Evolutionary conservation across 2,888 invertebrate species (phyloP), one percentile per base, ranked within the genome.

Genomic region (Xestia sexstrigata): DNA sequence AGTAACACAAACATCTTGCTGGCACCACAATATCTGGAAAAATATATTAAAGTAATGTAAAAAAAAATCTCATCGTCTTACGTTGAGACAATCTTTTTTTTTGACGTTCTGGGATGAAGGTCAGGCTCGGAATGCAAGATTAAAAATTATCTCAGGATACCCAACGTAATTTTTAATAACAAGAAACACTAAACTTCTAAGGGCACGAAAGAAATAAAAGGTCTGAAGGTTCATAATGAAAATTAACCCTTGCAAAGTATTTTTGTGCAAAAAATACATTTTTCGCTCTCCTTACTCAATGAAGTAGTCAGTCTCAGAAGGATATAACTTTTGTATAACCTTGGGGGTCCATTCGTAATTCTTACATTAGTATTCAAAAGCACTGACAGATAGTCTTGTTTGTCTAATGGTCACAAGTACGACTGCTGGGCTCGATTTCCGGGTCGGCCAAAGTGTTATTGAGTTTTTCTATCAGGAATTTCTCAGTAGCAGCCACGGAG

Each of bases 171-270:
- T 58, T 75, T 58, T 49, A 49, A 39, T 26, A 69, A 58, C 55
- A 42, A 68, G 23, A 11, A 58, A 39, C n/a, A 39, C 55, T 65
- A 17, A 78, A 81, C 23, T 67, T 65, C 52, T 26, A 20, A n/a
- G 13, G 47, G 30, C 42, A 47, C 15, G 9, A 20, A 23, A 67
- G 49, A 55, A 68, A 68, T 55, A 45, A 75, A 62, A 74, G 5
- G 23, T 17, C 5, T 20, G 47, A 47, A 63, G 17, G 62, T 76
- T 45, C 23, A 39, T 76, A 30, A 26, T 63, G 39, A 81, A 81
- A 45, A 67, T 30, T 47, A 81, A 67, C 75, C 75, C 26, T 47
- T 74, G 20, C 11, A 35, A 58, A 66, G 26, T 13, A 47, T 79
- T 79, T 45, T 30, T 49, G 63, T 39, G 47, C 9, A 26, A 39